Conservation (phyloP, 2,113 vertebrate genomes). For the Haemorhous mexicanus region DNA sequence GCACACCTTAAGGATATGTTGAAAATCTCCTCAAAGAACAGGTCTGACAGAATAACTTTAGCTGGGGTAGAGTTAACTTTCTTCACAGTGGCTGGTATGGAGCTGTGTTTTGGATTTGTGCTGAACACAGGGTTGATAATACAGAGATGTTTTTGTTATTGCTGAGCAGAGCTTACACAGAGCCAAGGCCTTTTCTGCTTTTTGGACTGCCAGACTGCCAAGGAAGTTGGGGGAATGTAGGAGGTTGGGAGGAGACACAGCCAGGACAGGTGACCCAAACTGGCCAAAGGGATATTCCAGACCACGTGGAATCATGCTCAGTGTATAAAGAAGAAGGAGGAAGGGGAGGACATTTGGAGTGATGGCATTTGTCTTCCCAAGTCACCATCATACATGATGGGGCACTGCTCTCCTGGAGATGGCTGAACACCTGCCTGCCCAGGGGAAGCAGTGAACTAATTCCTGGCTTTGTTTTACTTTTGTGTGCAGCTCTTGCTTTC, state of each 20-base stretch:
- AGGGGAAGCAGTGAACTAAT: neutral
- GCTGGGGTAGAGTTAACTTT: neutral
- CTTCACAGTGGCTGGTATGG: neutral
- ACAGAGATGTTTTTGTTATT: neutral
- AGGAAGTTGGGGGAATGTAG: rapidly evolving
- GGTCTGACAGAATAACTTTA: neutral
- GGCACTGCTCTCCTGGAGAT: neutral
- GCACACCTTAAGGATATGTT: neutral
- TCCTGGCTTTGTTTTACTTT: neutral
- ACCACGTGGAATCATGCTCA: neutral
- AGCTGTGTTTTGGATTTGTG: neutral
- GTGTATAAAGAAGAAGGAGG: neutral
- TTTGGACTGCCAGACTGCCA: rapidly evolving
- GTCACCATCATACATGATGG: rapidly evolving
- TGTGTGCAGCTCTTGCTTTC: neutral
- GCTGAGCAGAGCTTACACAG: neutral
- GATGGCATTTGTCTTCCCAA: neutral
- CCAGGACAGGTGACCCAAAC: neutral
- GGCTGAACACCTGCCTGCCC: neutral
- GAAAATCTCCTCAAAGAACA: neutral
- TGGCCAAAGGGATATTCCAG: neutral
- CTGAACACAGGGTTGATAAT: neutral
- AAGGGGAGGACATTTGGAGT: neutral
- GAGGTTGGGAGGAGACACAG: neutral
- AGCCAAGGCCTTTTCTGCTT: neutral